These are phyloP conservation scores for Drosophila miranda DNA, from an alignment of 1,140 invertebrate genomes.

Conservation along the genomic window DNA sequence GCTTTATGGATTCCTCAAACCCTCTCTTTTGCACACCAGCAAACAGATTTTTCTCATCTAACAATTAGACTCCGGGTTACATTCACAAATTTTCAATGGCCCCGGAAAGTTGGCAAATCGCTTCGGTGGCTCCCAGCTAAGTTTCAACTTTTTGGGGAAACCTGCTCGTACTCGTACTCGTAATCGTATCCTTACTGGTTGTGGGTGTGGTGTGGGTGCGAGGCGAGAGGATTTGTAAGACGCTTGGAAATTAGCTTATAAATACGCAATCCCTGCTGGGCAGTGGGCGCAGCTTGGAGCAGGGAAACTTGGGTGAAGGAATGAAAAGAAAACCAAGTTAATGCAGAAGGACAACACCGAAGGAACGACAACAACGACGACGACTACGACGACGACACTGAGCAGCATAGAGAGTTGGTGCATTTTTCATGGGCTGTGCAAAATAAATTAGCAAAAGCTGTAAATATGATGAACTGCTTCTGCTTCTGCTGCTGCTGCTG, in stretches of 20 bases:
- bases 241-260: conserved; percentile 73
- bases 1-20: conserved; percentile 20
- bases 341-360: conserved; percentile 27
- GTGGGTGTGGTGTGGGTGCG: neutral
- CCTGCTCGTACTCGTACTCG: too few relatives aligned
- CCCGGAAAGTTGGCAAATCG: conserved; percentile 28
- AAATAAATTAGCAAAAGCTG: conserved; percentile 76
- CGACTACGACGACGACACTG: conserved; percentile 14
- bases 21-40: neutral
- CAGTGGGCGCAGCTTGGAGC: conserved; percentile 8
- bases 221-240: conserved; percentile 43
- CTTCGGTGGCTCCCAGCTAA: conserved; percentile 6
- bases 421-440: conserved; percentile 74
- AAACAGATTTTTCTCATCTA: conserved; percentile 7
- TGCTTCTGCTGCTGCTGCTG: conserved; percentile 17
- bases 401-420: conserved; percentile 39
- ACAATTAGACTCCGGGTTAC: conserved; percentile 50
- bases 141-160: conserved; percentile 8
- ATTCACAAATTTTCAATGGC: conserved; percentile 52
- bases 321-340: conserved; percentile 35
- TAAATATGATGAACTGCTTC: conserved; percentile 77
- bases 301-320: conserved; percentile 9
- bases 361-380: neutral
- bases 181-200: too few relatives aligned
- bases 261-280: conserved; percentile 66